These are phyloP conservation scores for Gobiocypris rarus DNA, from an alignment of 2,113 vertebrate species.

Conservation along the genomic window DNA sequence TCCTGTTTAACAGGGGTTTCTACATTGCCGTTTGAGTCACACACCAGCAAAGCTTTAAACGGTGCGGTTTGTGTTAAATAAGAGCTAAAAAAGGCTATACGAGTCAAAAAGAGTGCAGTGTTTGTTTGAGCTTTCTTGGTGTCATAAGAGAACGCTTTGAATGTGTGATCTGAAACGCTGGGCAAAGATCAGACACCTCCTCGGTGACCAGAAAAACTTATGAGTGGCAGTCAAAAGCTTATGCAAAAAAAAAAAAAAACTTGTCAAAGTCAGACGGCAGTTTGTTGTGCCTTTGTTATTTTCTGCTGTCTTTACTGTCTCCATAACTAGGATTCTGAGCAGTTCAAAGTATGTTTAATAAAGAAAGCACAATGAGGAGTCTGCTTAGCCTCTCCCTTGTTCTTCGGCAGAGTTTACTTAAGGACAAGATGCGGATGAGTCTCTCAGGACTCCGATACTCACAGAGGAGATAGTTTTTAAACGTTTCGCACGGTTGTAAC, in stretches of 20 bases:
- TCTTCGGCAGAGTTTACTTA: conserved; percentile 26
- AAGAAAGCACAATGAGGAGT: not conserved
- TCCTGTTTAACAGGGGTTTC: not conserved
- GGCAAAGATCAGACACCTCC: not conserved
- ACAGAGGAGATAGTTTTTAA: conserved; percentile 8
- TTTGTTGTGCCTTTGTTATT: not conserved
- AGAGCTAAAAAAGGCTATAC: not conserved
- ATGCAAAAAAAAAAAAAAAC: not conserved
- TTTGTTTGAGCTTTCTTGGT: not conserved
- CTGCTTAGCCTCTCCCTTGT: not conserved
- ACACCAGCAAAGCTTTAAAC: conserved; percentile 4
- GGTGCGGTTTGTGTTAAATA: not conserved
- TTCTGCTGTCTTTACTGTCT: not conserved
- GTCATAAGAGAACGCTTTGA: not conserved
- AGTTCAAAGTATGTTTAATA: conserved; percentile 3
- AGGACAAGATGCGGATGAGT: conserved; percentile 3
- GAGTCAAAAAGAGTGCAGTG: not conserved
- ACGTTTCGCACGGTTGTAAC: conserved; percentile 10
- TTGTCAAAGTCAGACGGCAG: not conserved
- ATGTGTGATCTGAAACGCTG: not conserved
- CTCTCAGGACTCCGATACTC: not conserved
- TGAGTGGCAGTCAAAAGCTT: conserved; percentile 5
- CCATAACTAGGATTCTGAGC: not conserved
- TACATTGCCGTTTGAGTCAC: not conserved
- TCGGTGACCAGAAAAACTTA: not conserved